phyloP scores from a whole-genome alignment of 2,797 vertebrate species.

The Chelidonichthys spinosus region DNA sequence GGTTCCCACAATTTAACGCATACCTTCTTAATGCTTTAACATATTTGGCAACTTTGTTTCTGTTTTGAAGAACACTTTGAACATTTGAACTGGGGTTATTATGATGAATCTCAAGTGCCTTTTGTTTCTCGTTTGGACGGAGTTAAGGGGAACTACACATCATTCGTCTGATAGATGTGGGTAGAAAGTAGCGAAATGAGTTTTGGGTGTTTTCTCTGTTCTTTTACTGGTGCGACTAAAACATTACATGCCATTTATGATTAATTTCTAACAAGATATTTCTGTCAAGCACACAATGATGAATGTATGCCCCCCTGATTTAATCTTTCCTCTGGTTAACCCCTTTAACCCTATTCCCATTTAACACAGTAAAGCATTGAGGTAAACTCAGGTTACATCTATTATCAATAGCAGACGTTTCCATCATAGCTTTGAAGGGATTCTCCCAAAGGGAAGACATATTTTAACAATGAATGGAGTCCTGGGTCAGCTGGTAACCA shows the following conservation, averaged over 20 bases:
- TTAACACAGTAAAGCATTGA: slow-evolving; percentile 9
- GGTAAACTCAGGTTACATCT: slow-evolving; percentile 34
- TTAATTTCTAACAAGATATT: neutral
- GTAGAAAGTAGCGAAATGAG: neutral
- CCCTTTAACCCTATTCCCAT: slow-evolving; percentile 5
- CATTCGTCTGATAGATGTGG: neutral
- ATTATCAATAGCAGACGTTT: slow-evolving; percentile 35
- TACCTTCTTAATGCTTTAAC: neutral
- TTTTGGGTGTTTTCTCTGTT: neutral
- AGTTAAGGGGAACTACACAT: neutral
- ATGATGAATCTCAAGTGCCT: neutral
- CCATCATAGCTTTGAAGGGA: slow-evolving; percentile 35
- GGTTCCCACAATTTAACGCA: neutral
- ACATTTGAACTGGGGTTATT: slow-evolving; percentile 1
- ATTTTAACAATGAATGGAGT: slow-evolving; percentile 42
- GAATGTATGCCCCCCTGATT: neutral
- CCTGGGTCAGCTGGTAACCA: slow-evolving; percentile 27
- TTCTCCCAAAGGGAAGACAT: slow-evolving; percentile 40
- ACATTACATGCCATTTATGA: neutral
- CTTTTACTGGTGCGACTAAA: neutral
- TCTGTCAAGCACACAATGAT: slow-evolving; percentile 4
- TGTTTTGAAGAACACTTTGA: neutral
- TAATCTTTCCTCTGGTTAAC: neutral
- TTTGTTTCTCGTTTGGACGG: slow-evolving; percentile 4
- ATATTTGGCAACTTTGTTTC: neutral